Base-by-base conservation (phyloP, 2,888 invertebrate species). In the Hypsopygia costalis region DNA sequence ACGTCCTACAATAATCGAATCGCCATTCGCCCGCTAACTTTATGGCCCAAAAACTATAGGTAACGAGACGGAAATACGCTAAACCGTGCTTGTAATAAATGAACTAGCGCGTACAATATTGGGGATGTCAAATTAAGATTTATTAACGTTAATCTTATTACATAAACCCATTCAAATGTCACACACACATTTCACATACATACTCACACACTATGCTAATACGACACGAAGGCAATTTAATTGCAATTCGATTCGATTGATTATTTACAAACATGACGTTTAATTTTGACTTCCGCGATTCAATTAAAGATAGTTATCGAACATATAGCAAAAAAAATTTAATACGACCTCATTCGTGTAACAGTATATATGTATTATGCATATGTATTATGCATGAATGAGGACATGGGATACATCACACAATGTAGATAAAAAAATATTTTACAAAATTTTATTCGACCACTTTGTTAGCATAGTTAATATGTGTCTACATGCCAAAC, bases 121-220 rank as follows among this genome's bases (percentile, higher is more conserved):
- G 44, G 30, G 41, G 44, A 38, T 44, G 44, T 51, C 51, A 48
- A 46, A 48, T 51, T 51, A 48, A 51, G 44, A 51, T 48, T 43
- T 46, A 51, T 51, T 39, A 29, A 37, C 11, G 25, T 36, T 40
- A 41, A 51, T 50, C 43, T 43, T 38, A 38, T 50, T 47, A 41
- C 41, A 40, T 45, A 46, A 49, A 44, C 29, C 27, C 16, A 36
- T 41, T 21, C 36, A 37, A 33, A 39, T 39, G 33, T 39, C 33
- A 27, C 28, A 21, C 22, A 11, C n/a, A 31, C 21, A 32, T 20
- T 32, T 11, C 12, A 11, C 2, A 3, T 11, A 6, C 11, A 8
- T 31, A 31, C 31, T 7, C 2, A 1, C 12, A 12, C 11, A 32
- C 12, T 9, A 31, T 56, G 60, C 55, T 58, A 59, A 55, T 54